Conservation (phyloP, 2,113 vertebrate genomes). For the Camelus dromedarius region DNA sequence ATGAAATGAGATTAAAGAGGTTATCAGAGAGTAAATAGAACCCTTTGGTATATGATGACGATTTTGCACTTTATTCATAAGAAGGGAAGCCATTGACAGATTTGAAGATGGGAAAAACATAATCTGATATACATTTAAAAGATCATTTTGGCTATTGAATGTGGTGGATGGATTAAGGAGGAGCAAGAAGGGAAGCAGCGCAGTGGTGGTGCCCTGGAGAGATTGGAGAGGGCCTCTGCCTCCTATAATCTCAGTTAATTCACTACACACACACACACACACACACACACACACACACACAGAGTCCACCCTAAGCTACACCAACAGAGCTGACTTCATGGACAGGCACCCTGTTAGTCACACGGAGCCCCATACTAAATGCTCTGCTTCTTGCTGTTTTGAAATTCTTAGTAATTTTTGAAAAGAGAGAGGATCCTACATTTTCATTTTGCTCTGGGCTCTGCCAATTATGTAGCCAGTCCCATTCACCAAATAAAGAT, state of each 20-base stretch:
- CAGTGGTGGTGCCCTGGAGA: neutral
- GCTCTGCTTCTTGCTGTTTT: constrained; percentile 25
- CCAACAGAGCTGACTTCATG: neutral
- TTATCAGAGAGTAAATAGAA: neutral
- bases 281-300: neutral
- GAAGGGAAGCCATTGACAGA: neutral
- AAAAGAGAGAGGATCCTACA: neutral
- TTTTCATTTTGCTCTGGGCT: constrained; percentile 42
- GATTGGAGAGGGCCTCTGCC: neutral
- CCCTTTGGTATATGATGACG: neutral
- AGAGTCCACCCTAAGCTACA: neutral
- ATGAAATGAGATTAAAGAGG: constrained; percentile 30
- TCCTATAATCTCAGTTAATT: neutral
- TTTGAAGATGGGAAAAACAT: neutral
- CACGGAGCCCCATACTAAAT: neutral
- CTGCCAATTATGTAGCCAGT: constrained; percentile 43
- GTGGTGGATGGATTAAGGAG: neutral
- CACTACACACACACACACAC: no score
- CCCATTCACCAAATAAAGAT: constrained; percentile 50
- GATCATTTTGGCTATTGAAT: neutral
- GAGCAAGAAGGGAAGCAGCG: neutral
- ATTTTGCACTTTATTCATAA: constrained; percentile 42
- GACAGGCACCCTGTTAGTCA: neutral
- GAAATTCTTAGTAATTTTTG: constrained; percentile 52
- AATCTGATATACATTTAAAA: neutral